Evolutionary conservation across 2,113 vertebrate genomes (phyloP), one percentile per base, ranked within the genome.

Genomic region (Scomber scombrus): DNA sequence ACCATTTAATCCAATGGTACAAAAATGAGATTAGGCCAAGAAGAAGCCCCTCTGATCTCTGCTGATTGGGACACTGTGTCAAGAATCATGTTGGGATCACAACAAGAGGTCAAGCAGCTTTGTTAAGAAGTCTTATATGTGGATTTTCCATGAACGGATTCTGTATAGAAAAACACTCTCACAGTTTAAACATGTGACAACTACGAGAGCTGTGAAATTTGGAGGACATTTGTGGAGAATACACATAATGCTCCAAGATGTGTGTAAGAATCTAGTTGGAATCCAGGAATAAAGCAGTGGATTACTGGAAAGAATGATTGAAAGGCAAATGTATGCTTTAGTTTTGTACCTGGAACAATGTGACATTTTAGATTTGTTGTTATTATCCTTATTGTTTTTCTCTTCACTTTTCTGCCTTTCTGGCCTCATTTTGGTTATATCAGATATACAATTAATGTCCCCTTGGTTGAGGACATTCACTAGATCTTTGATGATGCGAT

Each of bases 1-100:
- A 51, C 7, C 2, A n/a, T 78, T 65, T 74, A 71, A 88, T 84
- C 64, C 75, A 61, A 43, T 45, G 16, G 40, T 21, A 67, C 16
- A 0, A 64, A 55, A 5, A 3, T 61, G 26, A 76, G 72, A 87
- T 86, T 64, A 90, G 50, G 3, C 19, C n/a, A 31, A 11, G 19
- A 46, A 56, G 52, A 85, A 56, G 11, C 26, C n/a, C 16, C 34
- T 52, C 47, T 80, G 70, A 85, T 80, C 71, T 83, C 23, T 61
- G 52, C 55, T 74, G 75, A 26, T 14, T 29, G 34, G 29, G 9
- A 12, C 51, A 62, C 23, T 11, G 12, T 68, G 49, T 78, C 71
- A 56, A 14, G 34, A 71, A 77, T 78, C 54, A 73, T 46, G 31
- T 5, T 58, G 23, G 9, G 21, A 71, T 66, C 52, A 56, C 43